Percentiles rank a stretch among this genome's conserved stretches.
Evolutionary conservation across 2,797 vertebrate species (phyloP).

Genomic region (Melanotaenia nigrans): DNA sequence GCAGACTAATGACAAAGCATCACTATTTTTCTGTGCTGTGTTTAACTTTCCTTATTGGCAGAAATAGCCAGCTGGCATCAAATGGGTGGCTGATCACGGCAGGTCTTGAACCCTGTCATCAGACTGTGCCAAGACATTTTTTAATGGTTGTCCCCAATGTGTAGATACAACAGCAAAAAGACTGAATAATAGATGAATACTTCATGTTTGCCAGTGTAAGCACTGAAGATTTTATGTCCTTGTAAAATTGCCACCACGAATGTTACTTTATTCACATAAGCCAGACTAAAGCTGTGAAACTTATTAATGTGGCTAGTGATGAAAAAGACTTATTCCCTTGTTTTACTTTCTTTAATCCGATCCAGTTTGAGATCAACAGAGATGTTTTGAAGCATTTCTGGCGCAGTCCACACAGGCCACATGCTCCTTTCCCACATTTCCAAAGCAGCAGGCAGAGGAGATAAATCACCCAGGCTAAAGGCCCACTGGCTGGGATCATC

Average conservation of each 20-base stretch:
- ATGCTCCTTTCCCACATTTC: constrained; percentile 54
- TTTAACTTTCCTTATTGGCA: constrained; percentile 38
- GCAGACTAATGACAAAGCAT: constrained; percentile 49
- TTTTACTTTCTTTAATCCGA: constrained; percentile 43
- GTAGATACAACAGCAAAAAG: constrained; percentile 2
- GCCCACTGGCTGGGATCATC: constrained; percentile 64
- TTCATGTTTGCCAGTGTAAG: constrained; percentile 36
- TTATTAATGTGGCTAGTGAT: constrained; percentile 7
- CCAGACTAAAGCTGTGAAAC: constrained; percentile 1
- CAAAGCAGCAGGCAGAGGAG: constrained; percentile 60
- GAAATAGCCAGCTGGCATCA: constrained; percentile 29
- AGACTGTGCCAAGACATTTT: constrained; percentile 34
- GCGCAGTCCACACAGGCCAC: constrained; percentile 27
- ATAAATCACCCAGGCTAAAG: constrained; percentile 67
- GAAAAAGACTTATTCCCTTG: constrained; percentile 19
- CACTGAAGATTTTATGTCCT: constrained; percentile 9
- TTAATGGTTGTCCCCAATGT: constrained; percentile 9
- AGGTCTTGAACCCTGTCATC: constrained; percentile 34
- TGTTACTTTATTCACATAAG: not conserved
- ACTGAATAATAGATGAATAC: constrained; percentile 24
- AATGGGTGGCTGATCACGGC: constrained; percentile 30
- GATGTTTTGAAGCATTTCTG: constrained; percentile 31
- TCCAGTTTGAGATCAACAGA: constrained; percentile 39
- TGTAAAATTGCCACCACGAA: constrained; percentile 19
- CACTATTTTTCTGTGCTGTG: constrained; percentile 29